These are phyloP conservation scores for Thryonomys swinderianus DNA, from an alignment of 2,113 vertebrate genomes.

Conservation along the genomic window DNA sequence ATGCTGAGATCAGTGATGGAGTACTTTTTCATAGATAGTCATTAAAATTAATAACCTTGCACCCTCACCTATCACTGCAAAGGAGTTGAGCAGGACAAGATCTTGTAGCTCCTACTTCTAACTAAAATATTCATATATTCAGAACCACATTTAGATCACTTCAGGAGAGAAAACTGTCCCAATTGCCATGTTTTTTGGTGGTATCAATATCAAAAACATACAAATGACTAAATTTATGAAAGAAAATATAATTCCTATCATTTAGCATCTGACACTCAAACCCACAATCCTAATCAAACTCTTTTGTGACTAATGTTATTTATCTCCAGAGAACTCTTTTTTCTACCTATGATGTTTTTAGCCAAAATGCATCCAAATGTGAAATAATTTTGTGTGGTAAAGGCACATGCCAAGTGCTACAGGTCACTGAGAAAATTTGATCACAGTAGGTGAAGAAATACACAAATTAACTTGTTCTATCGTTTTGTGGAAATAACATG, in stretches of 20 bases:
- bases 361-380: neutral
- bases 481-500: conserved; percentile 17
- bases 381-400: neutral
- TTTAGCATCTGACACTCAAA: neutral
- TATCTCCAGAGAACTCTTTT: neutral
- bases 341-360: neutral
- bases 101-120: neutral
- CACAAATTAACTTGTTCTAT: conserved; percentile 29
- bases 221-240: neutral
- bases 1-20: neutral
- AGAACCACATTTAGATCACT: neutral
- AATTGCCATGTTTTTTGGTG: neutral
- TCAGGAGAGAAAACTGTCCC: neutral
- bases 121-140: neutral
- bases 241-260: neutral
- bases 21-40: neutral
- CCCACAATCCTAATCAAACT: neutral
- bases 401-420: neutral
- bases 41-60: neutral
- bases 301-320: neutral
- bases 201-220: neutral
- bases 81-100: neutral
- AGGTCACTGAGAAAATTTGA: neutral
- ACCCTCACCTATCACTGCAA: neutral
- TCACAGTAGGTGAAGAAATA: neutral